Evolutionary conservation across 1,140 invertebrate genomes (phyloP), one percentile per base, ranked within the genome.

Genomic region (Schlechtendalia chinensis): DNA sequence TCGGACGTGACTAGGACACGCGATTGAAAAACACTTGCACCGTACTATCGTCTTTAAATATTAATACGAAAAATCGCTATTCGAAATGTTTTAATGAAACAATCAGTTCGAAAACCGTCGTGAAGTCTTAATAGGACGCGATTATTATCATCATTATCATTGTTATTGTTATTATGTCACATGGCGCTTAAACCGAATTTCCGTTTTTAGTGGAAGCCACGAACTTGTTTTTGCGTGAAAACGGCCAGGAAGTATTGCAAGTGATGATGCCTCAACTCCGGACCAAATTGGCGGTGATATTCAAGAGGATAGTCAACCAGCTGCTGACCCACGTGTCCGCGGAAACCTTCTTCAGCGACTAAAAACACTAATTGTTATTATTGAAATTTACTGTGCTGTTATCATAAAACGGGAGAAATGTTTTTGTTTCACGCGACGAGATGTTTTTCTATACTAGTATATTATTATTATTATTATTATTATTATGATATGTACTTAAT

Each of bases 221-320:
- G 1, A 93, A 93, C 84, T 85, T 93, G 45, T 93, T 93, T 83
- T 86, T 92, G 16, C 87, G 89, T 45, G 91, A 92, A 84, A 92
- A 92, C 83, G 90, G 90, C 3, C 89, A 89, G 67, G 89, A 92
- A 84, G 90, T 93, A 1, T 83, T 92, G 56, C 89, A 91, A 83
- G 87, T 88, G 10, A 92, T 92, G 91, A 88, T 90, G 83, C 89
- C 90, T 0, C 91, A 92, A 83, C 84, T 92, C 29, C 89, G 89
- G 81, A 88, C 86, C 82, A 91, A 92, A 85, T 84, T 92, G 47
- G 88, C 90, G 2, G 84, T 83, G 14, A 87, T 91, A 39, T 91
- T 92, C 83, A 88, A 88, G 54, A 87, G 87, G 56, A 90, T 92
- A 81, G 88, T 90, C 22, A 92, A 92, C 85, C 88, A 91, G 83